These are phyloP conservation scores for Papilio xuthus DNA, from an alignment of 1,140 invertebrate species.

Conservation along the genomic window DNA sequence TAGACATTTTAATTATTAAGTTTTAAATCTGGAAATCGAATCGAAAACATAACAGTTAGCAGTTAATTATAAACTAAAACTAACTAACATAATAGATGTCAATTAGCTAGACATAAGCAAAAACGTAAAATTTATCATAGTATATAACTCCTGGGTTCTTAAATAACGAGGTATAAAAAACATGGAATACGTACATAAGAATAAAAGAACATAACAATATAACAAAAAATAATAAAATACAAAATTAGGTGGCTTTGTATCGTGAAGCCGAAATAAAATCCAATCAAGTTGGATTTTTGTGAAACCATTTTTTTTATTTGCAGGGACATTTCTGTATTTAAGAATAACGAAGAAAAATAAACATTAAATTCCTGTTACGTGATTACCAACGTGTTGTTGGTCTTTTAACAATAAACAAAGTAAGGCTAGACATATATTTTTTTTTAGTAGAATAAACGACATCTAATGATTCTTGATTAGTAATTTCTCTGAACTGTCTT, in stretches of 20 bases:
- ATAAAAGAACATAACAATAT: not conserved
- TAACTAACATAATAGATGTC: not conserved
- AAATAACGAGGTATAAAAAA: not conserved
- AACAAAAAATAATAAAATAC: constrained; percentile 7
- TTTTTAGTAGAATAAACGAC: no score
- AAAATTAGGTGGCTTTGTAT: constrained; percentile 13
- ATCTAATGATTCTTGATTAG: no score
- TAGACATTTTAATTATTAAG: not conserved
- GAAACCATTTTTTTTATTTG: constrained; percentile 19
- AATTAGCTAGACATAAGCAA: no score
- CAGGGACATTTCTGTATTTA: constrained; percentile 4
- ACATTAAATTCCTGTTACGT: not conserved
- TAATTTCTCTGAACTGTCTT: no score
- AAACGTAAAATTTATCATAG: no score
- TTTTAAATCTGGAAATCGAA: not conserved
- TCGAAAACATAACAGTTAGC: not conserved
- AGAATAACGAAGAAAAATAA: not conserved
- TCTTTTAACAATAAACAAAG: not conserved
- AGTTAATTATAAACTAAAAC: not conserved
- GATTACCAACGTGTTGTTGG: not conserved
- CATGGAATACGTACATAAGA: not conserved
- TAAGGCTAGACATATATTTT: not conserved
- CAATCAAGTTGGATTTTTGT: constrained; percentile 18
- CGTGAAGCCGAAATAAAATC: constrained; percentile 9
- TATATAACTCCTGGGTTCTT: no score